phyloP scores from a whole-genome alignment of 2,888 invertebrate species.

The Altica lythri region DNA sequence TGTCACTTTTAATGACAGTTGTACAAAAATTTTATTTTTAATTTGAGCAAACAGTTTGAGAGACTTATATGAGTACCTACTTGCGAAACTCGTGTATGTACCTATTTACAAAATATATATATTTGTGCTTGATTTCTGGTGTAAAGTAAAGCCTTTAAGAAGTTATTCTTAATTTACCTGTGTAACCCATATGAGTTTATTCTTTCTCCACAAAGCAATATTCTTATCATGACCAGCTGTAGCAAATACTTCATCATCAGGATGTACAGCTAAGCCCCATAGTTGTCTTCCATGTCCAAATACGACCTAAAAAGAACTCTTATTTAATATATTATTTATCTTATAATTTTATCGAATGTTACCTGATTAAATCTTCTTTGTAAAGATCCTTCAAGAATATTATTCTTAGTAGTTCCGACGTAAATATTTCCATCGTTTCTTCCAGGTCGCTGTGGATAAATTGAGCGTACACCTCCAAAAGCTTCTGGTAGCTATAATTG shows the following conservation, averaged over 20 bases:
- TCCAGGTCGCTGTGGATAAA: slow-evolving; percentile 86
- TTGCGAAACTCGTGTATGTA: too few relatives aligned
- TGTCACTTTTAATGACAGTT: too few relatives aligned
- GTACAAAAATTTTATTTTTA: too few relatives aligned
- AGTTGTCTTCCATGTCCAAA: slow-evolving; percentile 89
- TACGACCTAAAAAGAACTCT: slow-evolving; percentile 75
- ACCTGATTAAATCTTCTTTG: slow-evolving; percentile 86
- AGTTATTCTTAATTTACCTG: slow-evolving; percentile 62
- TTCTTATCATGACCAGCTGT: slow-evolving; percentile 91
- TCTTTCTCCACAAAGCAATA: slow-evolving; percentile 88
- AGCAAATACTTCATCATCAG: slow-evolving; percentile 88
- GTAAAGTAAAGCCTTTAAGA: background rate
- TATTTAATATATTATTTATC: too few relatives aligned
- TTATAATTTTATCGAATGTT: slow-evolving; percentile 24
- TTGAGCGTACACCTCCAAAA: slow-evolving; percentile 86
- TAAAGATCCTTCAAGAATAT: slow-evolving; percentile 87
- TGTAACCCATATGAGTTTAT: slow-evolving; percentile 84
- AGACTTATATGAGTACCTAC: too few relatives aligned
- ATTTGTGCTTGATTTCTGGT: too few relatives aligned
- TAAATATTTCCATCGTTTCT: slow-evolving; percentile 89
- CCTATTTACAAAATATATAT: too few relatives aligned
- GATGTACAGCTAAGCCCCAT: slow-evolving; percentile 87
- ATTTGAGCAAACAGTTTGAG: too few relatives aligned
- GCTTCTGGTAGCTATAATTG: slow-evolving; percentile 79
- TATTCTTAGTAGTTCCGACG: slow-evolving; percentile 87